Evolutionary conservation across 2,888 invertebrate genomes (phyloP), one percentile per base, ranked within the genome.

Genomic region (Acheta domesticus): DNA sequence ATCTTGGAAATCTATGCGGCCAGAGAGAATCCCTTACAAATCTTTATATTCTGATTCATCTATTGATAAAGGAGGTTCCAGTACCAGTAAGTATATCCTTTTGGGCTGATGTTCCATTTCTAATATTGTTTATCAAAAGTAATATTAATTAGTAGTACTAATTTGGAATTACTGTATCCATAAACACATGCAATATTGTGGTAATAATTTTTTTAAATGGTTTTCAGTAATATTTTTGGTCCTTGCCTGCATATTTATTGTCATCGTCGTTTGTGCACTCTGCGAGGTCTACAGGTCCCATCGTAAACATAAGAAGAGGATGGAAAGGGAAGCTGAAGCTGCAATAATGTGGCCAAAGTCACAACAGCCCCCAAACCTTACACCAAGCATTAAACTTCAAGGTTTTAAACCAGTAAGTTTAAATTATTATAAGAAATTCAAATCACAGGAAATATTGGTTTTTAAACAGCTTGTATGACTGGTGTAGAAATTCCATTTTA

Each of bases 1-100:
- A 84, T 92, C 92, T 0, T 96, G 95, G 95, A 93, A 93, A 4
- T 94, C 94, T 86, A 95, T 95, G 85, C 93, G 95, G 2, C 95
- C 95, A 0, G 92, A 92, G 73, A 89, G 93, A 78, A 90, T 92
- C 16, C 90, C 93, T 0, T 95, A 95, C 86, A 92, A 92, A 83
- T 93, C 94, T 1, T 88, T 92, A 62, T 93, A 93, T 85, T 91
- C 92, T 62, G 91, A 92, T 83, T 91, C 92, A 19, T 92, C 93
- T 20, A 90, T 92, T 73, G 93, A 94, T 85, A 95, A 95, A 86
- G 94, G 95, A 84, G 93, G 92, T 80, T 92, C 93, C 3, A 89
- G 89, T 1, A 92, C 83, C 83, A 83, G 85, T 85, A 82, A 83
- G 81, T 77, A 49, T 5, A 12, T 77, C 14, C 8, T 49, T 49